Percentiles rank a stretch among this genome's conserved stretches.
phyloP scores from a whole-genome alignment of 2,797 vertebrate genomes.

The Allenopithecus nigroviridis region DNA sequence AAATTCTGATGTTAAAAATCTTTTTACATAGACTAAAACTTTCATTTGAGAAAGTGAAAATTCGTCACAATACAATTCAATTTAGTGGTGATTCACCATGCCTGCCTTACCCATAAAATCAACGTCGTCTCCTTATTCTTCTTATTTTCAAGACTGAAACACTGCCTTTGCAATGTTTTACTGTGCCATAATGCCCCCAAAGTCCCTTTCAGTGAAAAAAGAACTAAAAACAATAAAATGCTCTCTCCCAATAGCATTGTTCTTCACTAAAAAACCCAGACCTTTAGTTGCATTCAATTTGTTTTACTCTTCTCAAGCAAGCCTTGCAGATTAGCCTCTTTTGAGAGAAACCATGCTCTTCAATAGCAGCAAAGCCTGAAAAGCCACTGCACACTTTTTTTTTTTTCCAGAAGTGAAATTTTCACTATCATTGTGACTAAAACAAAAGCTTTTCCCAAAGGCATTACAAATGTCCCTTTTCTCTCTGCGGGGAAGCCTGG shows the following conservation, averaged over 20 bases:
- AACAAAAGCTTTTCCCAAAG: background rate
- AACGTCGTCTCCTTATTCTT: background rate
- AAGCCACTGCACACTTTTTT: background rate
- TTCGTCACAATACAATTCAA: background rate
- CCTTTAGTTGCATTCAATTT: background rate
- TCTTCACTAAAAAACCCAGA: background rate
- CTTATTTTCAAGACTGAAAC: conserved; percentile 6
- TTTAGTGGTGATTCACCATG: background rate
- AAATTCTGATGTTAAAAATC: background rate
- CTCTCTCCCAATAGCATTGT: background rate
- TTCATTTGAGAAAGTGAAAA: conserved; percentile 26
- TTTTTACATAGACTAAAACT: background rate
- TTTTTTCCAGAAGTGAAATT: background rate
- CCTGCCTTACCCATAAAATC: background rate
- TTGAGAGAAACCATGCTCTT: background rate
- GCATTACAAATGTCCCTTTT: background rate
- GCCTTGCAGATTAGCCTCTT: background rate
- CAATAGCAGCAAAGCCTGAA: background rate
- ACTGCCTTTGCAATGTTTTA: background rate
- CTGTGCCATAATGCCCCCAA: background rate
- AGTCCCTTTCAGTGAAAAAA: background rate
- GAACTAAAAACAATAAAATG: background rate
- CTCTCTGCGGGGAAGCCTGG: background rate
- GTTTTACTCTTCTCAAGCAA: background rate
- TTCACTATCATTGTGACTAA: background rate